Base-by-base conservation (phyloP, 2,888 invertebrate genomes). In the Melangyna quadrimaculata region DNA sequence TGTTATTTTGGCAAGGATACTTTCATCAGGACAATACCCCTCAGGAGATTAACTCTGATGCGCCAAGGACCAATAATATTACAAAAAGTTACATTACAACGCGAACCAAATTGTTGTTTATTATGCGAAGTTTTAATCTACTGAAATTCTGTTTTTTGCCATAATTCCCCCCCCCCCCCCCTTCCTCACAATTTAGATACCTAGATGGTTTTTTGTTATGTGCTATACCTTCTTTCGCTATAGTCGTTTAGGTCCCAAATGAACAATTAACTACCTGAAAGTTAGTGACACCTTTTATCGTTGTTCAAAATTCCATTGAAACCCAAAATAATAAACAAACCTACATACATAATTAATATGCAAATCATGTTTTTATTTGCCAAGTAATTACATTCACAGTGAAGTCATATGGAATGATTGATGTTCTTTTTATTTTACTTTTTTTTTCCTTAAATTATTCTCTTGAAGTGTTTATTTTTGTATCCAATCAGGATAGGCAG, bases 21-120 rank as follows among this genome's bases (percentile, higher is more conserved):
- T n/a, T 59, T 71, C 32, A 35, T 51, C 65, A 51, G 53, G 53
- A 53, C 53, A 24, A 51, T 43, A 43, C 51, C 70, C 77, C 48
- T 48, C 48, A 51, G 43, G 63, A 78, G 78, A 73, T 67, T 55
- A 48, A 81, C 40, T n/a, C n/a, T 67, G 35, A 55, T 59, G 29
- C n/a, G 55, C 61, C 65, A 19, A 48, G 65, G 71, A 61, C 19
- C 72, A 43, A 29, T 72, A 24, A 22, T 35, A 69, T 69, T 53
- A 74, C 24, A 24, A 69, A 53, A 61, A 78, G 24, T 45, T 48
- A 29, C 67, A 69, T 37, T 10, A 45, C 22, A 29, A 43, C 32
- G 10, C 32, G 10, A 53, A 61, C 24, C 57, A 35, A 27, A 78
- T 75, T 55, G 67, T 57, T 67, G 65, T 75, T 57, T 65, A 55